These are phyloP conservation scores for Sebastes minor DNA, from an alignment of 2,797 vertebrate genomes.

Conservation along the genomic window DNA sequence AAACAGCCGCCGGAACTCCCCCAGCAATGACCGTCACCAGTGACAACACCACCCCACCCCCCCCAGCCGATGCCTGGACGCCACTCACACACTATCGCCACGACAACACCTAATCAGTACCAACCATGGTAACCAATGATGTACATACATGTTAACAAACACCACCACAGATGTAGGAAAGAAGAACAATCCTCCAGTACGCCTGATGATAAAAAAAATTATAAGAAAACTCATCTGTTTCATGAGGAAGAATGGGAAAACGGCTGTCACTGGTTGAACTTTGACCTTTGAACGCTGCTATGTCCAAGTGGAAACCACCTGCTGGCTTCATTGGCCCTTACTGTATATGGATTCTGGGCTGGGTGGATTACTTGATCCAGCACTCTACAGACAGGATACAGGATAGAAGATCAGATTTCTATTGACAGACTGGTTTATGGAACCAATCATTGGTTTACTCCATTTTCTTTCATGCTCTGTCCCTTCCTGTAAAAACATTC, in stretches of 20 bases:
- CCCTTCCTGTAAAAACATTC: conserved; percentile 23
- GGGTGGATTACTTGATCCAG: conserved; percentile 34
- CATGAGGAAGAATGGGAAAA: conserved; percentile 30
- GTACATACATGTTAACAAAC: conserved; percentile 76
- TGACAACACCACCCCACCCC: conserved; percentile 41
- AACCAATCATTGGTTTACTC: conserved; percentile 12
- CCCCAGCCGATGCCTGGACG: conserved; percentile 40
- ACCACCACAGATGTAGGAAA: conserved; percentile 45
- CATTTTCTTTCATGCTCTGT: conserved; percentile 27
- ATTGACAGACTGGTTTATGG: conserved; percentile 26
- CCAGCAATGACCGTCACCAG: conserved; percentile 77
- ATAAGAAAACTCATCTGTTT: conserved; percentile 8
- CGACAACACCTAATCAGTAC: conserved; percentile 60
- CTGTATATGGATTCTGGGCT: conserved; percentile 30
- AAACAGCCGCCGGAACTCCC: conserved; percentile 90
- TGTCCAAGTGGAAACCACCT: conserved; percentile 22
- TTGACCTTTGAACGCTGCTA: conserved; percentile 49
- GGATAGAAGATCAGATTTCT: conserved; percentile 35
- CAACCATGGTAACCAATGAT: conserved; percentile 67
- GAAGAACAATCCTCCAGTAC: conserved; percentile 6
- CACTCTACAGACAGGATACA: conserved; percentile 12
- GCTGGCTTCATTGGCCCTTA: not conserved
- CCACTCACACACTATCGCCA: conserved; percentile 67
- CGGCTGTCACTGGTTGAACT: conserved; percentile 38
- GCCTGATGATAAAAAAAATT: conserved; percentile 6